Conservation (phyloP, 2,797 vertebrate species). For the Manis pentadactyla region DNA sequence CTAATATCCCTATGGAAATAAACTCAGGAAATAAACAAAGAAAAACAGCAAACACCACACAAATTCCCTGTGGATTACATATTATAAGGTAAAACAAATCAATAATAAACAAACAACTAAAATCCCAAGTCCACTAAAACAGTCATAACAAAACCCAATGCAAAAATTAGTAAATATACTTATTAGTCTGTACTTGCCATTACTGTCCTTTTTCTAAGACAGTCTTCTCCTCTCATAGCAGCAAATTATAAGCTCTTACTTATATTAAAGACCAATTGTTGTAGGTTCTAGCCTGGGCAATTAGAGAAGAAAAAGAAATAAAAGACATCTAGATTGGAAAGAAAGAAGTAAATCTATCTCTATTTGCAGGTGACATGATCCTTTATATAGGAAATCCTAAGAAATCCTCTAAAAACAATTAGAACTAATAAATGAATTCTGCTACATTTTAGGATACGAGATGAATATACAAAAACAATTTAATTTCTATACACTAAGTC, state of each 20-base stretch:
- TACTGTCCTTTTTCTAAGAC: background rate
- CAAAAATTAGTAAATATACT: background rate
- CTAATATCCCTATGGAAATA: background rate
- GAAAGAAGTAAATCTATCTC: background rate
- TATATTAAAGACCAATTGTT: background rate
- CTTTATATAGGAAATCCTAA: background rate
- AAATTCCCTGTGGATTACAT: background rate
- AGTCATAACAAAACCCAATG: background rate
- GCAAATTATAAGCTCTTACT: background rate
- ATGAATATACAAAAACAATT: background rate
- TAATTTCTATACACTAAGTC: background rate
- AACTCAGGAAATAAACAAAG: background rate
- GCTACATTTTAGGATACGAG: background rate
- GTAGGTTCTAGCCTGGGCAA: background rate
- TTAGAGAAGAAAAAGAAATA: background rate
- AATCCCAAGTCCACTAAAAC: background rate
- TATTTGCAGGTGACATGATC: background rate
- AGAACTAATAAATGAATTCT: slow-evolving; percentile 7
- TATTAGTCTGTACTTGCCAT: background rate
- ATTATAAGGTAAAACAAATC: background rate
- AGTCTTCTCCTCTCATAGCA: background rate
- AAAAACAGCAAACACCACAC: background rate
- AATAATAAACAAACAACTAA: background rate
- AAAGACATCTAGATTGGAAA: background rate
- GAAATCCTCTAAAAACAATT: background rate